Conservation (phyloP, 2,113 vertebrate genomes). For the Neotoma lepida region DNA sequence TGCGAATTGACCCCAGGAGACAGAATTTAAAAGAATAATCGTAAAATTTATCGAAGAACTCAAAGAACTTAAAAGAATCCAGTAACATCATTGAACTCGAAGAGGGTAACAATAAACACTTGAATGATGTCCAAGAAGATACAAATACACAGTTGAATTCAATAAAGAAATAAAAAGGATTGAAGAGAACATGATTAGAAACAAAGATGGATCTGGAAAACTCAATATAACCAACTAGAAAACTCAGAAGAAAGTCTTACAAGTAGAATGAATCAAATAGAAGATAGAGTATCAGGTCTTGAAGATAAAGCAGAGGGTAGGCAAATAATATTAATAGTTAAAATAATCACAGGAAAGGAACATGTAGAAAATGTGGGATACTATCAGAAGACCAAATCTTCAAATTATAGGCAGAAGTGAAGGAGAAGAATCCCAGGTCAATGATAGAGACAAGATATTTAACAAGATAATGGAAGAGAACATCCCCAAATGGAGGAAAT, state of each 20-base stretch:
- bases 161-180: neutral
- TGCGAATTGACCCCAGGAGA: neutral
- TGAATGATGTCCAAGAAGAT: neutral
- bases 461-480: neutral
- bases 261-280: neutral
- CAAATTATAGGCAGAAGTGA: neutral
- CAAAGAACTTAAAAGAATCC: neutral
- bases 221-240: neutral
- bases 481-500: neutral
- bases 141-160: neutral
- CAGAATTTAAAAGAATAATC: neutral
- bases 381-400: neutral
- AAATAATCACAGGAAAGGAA: neutral
- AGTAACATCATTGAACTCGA: neutral
- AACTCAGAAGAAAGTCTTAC: neutral
- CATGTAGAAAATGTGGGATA: neutral
- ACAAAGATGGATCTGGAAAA: neutral
- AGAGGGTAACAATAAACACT: neutral
- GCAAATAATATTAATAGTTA: neutral
- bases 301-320: neutral
- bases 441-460: neutral
- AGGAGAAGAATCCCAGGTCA: neutral
- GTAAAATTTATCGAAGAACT: neutral
- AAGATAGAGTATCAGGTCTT: neutral
- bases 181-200: neutral